phyloP scores from a whole-genome alignment of 2,888 invertebrate genomes.

The Parelbella ahira region DNA sequence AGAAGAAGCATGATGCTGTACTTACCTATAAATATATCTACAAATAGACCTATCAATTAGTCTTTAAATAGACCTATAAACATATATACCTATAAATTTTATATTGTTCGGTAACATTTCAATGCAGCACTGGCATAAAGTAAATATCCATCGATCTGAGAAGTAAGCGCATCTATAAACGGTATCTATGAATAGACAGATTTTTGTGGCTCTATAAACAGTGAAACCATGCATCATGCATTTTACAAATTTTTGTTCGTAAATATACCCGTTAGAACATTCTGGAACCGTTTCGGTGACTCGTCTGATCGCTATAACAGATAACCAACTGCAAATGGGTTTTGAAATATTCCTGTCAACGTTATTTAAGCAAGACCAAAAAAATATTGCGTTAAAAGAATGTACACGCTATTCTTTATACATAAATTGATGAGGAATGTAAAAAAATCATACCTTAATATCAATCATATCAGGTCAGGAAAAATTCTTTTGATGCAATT shows the following conservation, averaged over 20 bases:
- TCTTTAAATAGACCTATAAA: too few species aligned
- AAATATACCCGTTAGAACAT: slow-evolving; percentile 31
- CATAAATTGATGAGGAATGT: not conserved
- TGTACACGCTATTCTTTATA: not conserved
- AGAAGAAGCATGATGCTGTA: too few species aligned
- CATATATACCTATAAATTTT: too few species aligned
- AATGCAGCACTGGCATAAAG: slow-evolving; percentile 4
- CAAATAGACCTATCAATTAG: too few species aligned
- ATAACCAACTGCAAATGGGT: slow-evolving; percentile 10
- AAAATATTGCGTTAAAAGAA: not conserved
- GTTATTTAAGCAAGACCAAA: slow-evolving; percentile 8
- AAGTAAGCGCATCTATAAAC: slow-evolving; percentile 24
- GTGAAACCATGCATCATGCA: slow-evolving; percentile 24
- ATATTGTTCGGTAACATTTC: not conserved
- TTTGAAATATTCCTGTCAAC: slow-evolving; percentile 14
- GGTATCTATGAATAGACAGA: slow-evolving; percentile 32
- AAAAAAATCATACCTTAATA: not conserved
- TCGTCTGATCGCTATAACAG: slow-evolving; percentile 23
- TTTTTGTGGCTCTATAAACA: slow-evolving; percentile 31
- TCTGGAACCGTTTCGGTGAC: slow-evolving; percentile 28
- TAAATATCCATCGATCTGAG: not conserved
- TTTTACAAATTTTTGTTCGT: slow-evolving; percentile 26
- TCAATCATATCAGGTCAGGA: not conserved
- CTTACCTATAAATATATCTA: too few species aligned
- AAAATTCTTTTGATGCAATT: slow-evolving; percentile 16